A percentile compares a stretch with the other conserved stretches of the same genome.
Evolutionary conservation across 2,113 vertebrate species (phyloP).

Genomic region (Neotragus pygmaeus): DNA sequence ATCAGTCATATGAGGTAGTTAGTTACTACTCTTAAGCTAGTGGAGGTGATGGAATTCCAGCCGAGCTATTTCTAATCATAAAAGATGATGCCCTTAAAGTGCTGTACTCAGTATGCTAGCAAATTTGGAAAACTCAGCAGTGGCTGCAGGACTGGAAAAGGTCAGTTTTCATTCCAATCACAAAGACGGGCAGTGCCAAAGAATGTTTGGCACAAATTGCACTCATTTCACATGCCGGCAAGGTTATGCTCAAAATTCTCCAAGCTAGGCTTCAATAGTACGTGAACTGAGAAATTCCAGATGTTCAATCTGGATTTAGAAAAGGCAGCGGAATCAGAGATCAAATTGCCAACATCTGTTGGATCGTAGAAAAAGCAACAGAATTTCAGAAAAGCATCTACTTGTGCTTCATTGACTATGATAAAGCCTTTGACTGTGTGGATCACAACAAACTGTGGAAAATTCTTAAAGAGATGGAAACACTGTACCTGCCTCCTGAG

Average conservation of each 20-base stretch:
- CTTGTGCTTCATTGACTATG: not conserved
- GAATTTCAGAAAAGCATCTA: not conserved
- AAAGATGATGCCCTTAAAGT: not conserved
- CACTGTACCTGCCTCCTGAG: not conserved
- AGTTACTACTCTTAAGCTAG: not conserved
- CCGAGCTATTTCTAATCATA: not conserved
- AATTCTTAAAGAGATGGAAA: not conserved
- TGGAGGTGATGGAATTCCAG: not conserved
- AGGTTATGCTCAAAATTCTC: not conserved
- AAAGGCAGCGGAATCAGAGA: not conserved
- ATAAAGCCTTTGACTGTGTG: not conserved
- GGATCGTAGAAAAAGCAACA: not conserved
- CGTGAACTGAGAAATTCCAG: not conserved
- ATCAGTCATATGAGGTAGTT: not conserved
- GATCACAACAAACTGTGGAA: not conserved
- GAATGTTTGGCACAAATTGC: not conserved
- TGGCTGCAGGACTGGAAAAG: not conserved
- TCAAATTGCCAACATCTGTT: not conserved
- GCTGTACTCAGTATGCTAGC: not conserved
- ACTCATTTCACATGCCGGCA: not conserved
- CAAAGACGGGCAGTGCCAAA: not conserved
- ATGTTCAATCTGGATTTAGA: not conserved
- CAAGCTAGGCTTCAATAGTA: not conserved
- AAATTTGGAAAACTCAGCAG: not conserved
- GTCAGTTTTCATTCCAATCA: not conserved